These are phyloP conservation scores for Parnassius orleans DNA, from an alignment of 2,888 invertebrate genomes.

Conservation along the genomic window DNA sequence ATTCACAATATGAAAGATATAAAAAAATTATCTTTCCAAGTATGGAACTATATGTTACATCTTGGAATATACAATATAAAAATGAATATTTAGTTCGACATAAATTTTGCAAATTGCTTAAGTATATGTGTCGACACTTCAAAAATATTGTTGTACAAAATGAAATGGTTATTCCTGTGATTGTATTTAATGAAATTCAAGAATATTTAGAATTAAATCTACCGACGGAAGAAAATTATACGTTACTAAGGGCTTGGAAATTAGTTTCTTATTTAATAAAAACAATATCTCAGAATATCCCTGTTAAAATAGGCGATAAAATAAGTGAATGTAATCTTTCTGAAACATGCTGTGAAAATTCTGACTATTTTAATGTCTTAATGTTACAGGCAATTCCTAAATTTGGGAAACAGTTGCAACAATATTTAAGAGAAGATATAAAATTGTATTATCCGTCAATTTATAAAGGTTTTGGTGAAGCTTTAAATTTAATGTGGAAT, in stretches of 20 bases:
- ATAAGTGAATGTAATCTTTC: neutral
- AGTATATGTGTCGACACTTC: conserved; percentile 37
- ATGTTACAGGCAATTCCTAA: conserved; percentile 2
- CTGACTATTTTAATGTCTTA: neutral
- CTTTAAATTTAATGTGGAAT: neutral
- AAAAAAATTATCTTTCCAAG: conserved; percentile 46
- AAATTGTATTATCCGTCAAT: conserved; percentile 13
- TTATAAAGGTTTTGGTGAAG: conserved; percentile 12
- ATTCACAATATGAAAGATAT: conserved; percentile 45
- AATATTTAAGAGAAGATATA: conserved; percentile 15
- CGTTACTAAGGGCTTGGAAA: conserved; percentile 50
- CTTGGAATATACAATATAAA: conserved; percentile 41
- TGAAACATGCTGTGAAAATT: neutral
- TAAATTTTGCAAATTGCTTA: conserved; percentile 39
- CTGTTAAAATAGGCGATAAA: conserved; percentile 12
- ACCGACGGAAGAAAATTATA: conserved; percentile 47
- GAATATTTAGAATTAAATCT: conserved; percentile 38
- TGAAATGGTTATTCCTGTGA: conserved; percentile 39
- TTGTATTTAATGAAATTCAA: conserved; percentile 39
- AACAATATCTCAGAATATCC: conserved; percentile 32
- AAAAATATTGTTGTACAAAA: conserved; percentile 31
- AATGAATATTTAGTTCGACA: conserved; percentile 34
- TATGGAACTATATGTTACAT: conserved; percentile 39
- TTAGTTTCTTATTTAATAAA: conserved; percentile 41
- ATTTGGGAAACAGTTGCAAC: conserved; percentile 5